Evolutionary conservation across 2,888 invertebrate species (phyloP), one percentile per base, ranked within the genome.

Genomic region (Camponotus fellah): DNA sequence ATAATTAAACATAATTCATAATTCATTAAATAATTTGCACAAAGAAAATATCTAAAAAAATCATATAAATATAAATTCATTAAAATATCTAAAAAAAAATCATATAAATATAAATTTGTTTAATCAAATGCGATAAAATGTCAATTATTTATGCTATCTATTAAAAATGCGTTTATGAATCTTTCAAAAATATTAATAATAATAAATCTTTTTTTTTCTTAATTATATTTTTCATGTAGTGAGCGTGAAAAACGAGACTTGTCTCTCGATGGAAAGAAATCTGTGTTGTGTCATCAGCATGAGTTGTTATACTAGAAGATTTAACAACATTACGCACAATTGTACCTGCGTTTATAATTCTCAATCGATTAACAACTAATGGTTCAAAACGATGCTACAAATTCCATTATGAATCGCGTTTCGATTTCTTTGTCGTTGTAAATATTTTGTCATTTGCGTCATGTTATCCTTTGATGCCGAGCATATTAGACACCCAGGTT

Each of bases 361-460:
- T 76, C 77, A 68, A 53, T 77, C 40, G 12, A 40, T 0, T 17
- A 8, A 14, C 26, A 26, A 26, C 2, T 26, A 2, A 32, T n/a
- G 26, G 32, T 37, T 66, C 26, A 26, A 26, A 77, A 40, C 49
- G 68, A 68, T 6, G 8, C 56, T 8, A 12, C 4, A 2, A 26
- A 49, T 77, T 56, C 68, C 68, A 4, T 94, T 95, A 95, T 91
- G 95, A 94, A 14, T 95, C 95, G 46, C 94, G 95, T 94, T 95
- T 98, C 98, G 80, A 98, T 95, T 93, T 99, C 99, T 94, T 99
- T 99, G 94, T 99, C 99, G 95, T 99, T 99, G 96, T 99, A 99
- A 93, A 99, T 99, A 95, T 95, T 99, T 99, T 0, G 99, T 99
- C 99, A 99, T 99, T 96, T 99, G 99, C 99, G 99, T 99, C 91